Evolutionary conservation across 2,797 vertebrate genomes (phyloP).

Genomic region (Megalops cyprinoides): DNA sequence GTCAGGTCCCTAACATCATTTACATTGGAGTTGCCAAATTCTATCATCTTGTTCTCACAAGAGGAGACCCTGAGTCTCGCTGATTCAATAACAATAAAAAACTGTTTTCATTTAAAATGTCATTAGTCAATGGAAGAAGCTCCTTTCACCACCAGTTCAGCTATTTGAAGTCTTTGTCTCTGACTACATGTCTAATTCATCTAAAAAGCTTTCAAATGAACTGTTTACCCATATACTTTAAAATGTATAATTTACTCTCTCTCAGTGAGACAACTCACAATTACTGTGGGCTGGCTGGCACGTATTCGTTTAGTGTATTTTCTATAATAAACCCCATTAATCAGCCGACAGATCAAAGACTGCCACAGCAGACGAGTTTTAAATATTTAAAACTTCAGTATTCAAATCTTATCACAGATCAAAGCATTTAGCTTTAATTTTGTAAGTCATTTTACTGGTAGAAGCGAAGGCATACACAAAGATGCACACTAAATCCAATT

Average conservation of each 20-base stretch:
- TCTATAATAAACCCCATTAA: conserved; percentile 80
- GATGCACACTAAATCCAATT: conserved; percentile 67
- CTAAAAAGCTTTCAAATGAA: conserved; percentile 74
- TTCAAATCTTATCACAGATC: conserved; percentile 80
- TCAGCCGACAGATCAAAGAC: conserved; percentile 77
- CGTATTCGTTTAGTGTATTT: conserved; percentile 74
- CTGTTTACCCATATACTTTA: conserved; percentile 79
- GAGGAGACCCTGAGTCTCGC: not conserved
- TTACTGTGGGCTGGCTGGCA: conserved; percentile 72
- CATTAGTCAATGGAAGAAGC: conserved; percentile 62
- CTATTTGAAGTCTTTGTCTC: conserved; percentile 71
- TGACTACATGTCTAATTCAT: conserved; percentile 77
- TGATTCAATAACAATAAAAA: conserved; percentile 50
- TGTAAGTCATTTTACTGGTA: conserved; percentile 65
- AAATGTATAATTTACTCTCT: conserved; percentile 75
- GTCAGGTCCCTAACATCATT: conserved; percentile 12
- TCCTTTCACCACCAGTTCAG: conserved; percentile 66
- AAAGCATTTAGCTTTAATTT: conserved; percentile 80
- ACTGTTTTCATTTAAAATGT: conserved; percentile 58
- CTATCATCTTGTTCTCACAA: conserved; percentile 5
- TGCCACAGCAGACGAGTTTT: conserved; percentile 74
- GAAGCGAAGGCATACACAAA: conserved; percentile 68
- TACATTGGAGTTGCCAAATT: conserved; percentile 3
- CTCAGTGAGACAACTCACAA: conserved; percentile 71
- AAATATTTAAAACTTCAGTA: conserved; percentile 80